Base-by-base conservation (phyloP, 2,888 invertebrate genomes). In the Corythucha ciliata region DNA sequence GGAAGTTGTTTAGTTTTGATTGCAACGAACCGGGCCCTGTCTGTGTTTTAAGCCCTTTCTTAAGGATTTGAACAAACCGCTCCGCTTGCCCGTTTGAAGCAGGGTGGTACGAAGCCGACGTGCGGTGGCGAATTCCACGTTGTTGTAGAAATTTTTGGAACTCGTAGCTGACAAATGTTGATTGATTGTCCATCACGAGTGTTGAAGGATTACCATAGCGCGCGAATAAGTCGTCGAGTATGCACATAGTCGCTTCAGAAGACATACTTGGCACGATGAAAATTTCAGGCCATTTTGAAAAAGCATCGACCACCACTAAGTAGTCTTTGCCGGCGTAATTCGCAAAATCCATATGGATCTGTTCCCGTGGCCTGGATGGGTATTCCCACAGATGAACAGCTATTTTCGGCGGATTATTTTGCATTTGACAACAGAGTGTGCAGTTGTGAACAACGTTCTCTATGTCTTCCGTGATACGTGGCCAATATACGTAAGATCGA, bases 331-430 rank as follows among this genome's bases (percentile, higher is more conserved):
- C 27, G 6, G 22, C 8, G 29, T 40, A 39, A 4, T 32, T 41
- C 10, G 41, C 39, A 41, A 48, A 48, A 48, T 48, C 48, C 18
- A 12, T n/a, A 42, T 48, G 48, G 10, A 48, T 41, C 16, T 41
- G 4, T 8, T 41, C 14, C 27, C 26, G 41, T 12, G 48, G 48
- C 3, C n/a, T 7, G 10, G 8, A 7, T 26, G 48, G 18, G 4
- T 5, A 14, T 48, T 25, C 26, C 48, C 39, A 48, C 21, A 14
- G 26, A 10, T 40, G 26, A 8, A 22, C 14, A 6, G 18, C 8
- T 7, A 40, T 27, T 29, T 40, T 24, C 3, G 14, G 12, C 8
- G 48, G 48, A 22, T 33, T 46, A 14, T 34, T 32, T 7, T 21
- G n/a, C n/a, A 12, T n/a, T 7, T 22, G 16, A 16, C n/a, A 12